Evolutionary conservation across 2,797 vertebrate species (phyloP).

Genomic region (Epinephelus malabaricus): DNA sequence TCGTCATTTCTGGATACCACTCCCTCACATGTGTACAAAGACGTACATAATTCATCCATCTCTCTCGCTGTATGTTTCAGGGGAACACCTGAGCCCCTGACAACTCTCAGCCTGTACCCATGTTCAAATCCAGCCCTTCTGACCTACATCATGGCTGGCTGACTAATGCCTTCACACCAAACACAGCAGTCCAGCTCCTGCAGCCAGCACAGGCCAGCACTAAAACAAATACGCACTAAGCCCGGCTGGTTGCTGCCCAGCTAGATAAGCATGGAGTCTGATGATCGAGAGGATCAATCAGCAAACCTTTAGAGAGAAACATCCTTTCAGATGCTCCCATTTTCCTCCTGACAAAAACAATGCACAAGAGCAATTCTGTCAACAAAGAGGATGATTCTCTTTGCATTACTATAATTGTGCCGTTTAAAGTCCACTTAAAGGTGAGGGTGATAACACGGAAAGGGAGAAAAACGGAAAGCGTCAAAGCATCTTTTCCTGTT

Average conservation of each 20-base stretch:
- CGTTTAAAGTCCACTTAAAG: background rate
- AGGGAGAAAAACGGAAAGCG: background rate
- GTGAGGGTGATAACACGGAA: background rate
- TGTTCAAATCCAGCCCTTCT: slow-evolving; percentile 35
- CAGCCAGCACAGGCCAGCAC: slow-evolving; percentile 1
- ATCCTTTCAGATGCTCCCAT: slow-evolving; percentile 5
- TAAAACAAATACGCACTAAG: slow-evolving; percentile 33
- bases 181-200: slow-evolving; percentile 30
- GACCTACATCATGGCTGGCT: slow-evolving; percentile 58
- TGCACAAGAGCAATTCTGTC: slow-evolving; percentile 6
- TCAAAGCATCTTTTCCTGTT: background rate
- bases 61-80: background rate
- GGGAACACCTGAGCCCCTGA: slow-evolving; percentile 51
- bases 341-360: slow-evolving; percentile 7
- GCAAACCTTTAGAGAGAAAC: slow-evolving; percentile 9
- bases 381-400: background rate
- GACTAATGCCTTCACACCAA: slow-evolving; percentile 34
- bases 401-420: background rate
- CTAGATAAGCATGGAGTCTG: slow-evolving; percentile 11
- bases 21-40: background rate
- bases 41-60: background rate
- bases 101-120: background rate
- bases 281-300: slow-evolving; percentile 32
- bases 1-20: background rate
- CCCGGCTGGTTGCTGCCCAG: slow-evolving; percentile 6